Base-by-base conservation (phyloP, 2,113 vertebrate species). In the Uria lomvia region DNA sequence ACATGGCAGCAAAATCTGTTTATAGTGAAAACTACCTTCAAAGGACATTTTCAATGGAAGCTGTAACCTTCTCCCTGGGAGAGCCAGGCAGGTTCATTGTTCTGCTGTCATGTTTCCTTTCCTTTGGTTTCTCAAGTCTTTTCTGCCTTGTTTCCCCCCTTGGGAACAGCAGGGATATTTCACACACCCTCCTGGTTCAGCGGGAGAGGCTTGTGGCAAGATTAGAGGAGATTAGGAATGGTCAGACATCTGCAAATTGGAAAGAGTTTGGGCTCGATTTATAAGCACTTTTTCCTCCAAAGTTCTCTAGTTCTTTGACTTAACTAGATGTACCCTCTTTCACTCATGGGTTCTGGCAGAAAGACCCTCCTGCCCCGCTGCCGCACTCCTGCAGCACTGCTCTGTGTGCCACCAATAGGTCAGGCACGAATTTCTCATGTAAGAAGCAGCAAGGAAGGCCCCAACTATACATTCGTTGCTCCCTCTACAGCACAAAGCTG, bases 91-190 rank as follows among this genome's bases (percentile, higher is more conserved):
- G 94, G 91, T 96, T 96, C 94, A 96, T 96, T 97, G 97, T 97
- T 96, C 95, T 96, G 80, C 92, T 96, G 94, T 94, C 95, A 96
- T 91, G 89, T 96, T 97, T 94, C 96, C 95, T 97, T 94, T 96
- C 91, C 92, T 97, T 97, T 97, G 94, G 95, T 94, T 97, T 96
- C 89, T 97, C 96, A 96, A 92, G 93, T 92, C 92, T 97, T 96
- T 97, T 97, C 94, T 96, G 63, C 92, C 81, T 91, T 92, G 89
- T 91, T 97, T 97, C 91, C 95, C 92, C 92, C 81, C 94, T 82
- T 95, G 95, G 96, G 96, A 97, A 91, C 89, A 76, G 63, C 77
- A 79, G 89, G 89, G 82, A 91, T 95, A 81, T 94, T 96, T 94
- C 94, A 92, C 91, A 95, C 92, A 75, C 63, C 7, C 70, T 83